These are phyloP conservation scores for Diploscapter pachys DNA, from an alignment of 1,140 invertebrate species.

Conservation along the genomic window DNA sequence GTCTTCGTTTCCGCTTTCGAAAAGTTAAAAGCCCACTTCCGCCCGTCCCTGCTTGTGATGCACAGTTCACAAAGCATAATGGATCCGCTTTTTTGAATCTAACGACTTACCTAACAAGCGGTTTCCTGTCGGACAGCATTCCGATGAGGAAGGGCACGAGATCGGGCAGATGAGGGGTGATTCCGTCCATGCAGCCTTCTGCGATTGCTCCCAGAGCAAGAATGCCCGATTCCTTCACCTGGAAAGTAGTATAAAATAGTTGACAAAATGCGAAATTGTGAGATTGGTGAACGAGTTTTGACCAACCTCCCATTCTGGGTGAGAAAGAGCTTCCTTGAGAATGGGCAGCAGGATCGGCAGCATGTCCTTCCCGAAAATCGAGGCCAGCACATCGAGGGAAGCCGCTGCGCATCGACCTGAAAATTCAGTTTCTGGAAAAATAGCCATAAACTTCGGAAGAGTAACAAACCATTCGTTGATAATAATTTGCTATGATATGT, in stretches of 20 bases:
- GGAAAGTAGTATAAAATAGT: slow-evolving; percentile 8
- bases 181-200: slow-evolving; percentile 97
- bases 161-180: slow-evolving; percentile 90
- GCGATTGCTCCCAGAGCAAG: slow-evolving; percentile 93
- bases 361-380: slow-evolving; percentile 91
- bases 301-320: slow-evolving; percentile 79
- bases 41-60: no score
- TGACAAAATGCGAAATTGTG: no score
- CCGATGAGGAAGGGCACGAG: slow-evolving; percentile 91
- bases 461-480: no score
- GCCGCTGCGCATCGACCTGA: slow-evolving; percentile 79
- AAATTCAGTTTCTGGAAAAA: slow-evolving; percentile 67
- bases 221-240: slow-evolving; percentile 90
- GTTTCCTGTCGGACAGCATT: slow-evolving; percentile 88
- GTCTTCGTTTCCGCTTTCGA: no score
- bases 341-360: slow-evolving; percentile 90
- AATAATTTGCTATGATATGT: no score
- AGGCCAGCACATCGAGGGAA: slow-evolving; percentile 90
- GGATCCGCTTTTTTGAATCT: no score
- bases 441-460: not conserved
- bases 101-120: slow-evolving; percentile 68
- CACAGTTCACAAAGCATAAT: no score
- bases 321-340: slow-evolving; percentile 90
- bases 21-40: no score
- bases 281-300: no score